Percentiles rank a stretch among this genome's conserved stretches.
phyloP scores from a whole-genome alignment of 2,888 invertebrate genomes.

The Drosophila vallismaia region DNA sequence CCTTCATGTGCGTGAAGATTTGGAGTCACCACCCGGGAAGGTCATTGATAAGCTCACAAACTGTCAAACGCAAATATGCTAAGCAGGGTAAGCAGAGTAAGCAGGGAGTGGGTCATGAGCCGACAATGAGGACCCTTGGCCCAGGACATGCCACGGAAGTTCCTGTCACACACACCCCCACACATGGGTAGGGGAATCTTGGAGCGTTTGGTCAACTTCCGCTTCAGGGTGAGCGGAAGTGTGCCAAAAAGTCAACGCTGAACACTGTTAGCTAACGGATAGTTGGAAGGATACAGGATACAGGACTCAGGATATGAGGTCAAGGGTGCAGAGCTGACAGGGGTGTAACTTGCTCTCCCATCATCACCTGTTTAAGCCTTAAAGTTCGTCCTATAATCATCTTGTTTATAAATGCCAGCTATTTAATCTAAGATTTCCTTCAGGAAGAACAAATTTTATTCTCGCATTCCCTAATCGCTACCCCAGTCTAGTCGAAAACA shows the following conservation, averaged over 20 bases:
- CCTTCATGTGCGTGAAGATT: slow-evolving; percentile 31
- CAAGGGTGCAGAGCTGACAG: background rate
- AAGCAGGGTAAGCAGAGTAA: slow-evolving; percentile 14
- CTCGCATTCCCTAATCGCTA: background rate
- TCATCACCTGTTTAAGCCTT: slow-evolving; percentile 12
- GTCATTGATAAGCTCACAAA: slow-evolving; percentile 67
- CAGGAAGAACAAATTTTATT: background rate
- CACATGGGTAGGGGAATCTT: slow-evolving; percentile 29
- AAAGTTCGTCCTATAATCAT: slow-evolving; percentile 25
- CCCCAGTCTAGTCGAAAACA: slow-evolving; percentile 13
- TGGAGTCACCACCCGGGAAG: slow-evolving; percentile 30
- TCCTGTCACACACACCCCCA: slow-evolving; percentile 45
- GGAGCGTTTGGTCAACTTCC: slow-evolving; percentile 66
- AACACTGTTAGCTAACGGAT: slow-evolving; percentile 36
- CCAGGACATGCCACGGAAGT: slow-evolving; percentile 65
- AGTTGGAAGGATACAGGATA: slow-evolving; percentile 1
- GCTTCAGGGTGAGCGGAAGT: slow-evolving; percentile 58
- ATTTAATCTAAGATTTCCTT: background rate
- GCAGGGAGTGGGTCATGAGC: background rate
- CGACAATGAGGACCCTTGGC: slow-evolving; percentile 66
- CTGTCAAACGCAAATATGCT: slow-evolving; percentile 68
- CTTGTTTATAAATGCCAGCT: too few relatives aligned
- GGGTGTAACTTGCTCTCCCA: slow-evolving; percentile 7
- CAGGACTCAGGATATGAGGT: background rate
- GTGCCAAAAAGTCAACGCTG: slow-evolving; percentile 59